Conservation (phyloP, 2,113 vertebrate species). For the Anser cygnoides region DNA sequence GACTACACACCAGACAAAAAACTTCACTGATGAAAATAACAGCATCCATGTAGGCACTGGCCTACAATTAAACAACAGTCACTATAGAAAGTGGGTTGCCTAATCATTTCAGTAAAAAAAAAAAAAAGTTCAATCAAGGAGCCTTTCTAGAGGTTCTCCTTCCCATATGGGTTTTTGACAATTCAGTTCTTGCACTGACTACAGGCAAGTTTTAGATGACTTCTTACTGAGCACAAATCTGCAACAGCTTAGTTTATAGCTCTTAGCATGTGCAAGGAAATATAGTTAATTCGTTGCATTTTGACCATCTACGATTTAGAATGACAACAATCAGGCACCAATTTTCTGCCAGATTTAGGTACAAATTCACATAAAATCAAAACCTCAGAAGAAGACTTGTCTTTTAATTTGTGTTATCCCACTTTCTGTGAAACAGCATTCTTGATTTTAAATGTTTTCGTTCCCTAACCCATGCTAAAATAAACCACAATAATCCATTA, state of each 20-base stretch:
- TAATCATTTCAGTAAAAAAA: background rate
- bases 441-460: background rate
- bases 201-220: background rate
- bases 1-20: background rate
- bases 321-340: background rate
- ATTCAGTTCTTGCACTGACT: fast-evolving
- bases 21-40: background rate
- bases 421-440: background rate
- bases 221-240: background rate
- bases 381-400: background rate
- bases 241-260: background rate
- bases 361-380: background rate
- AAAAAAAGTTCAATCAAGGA: background rate
- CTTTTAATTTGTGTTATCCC: background rate
- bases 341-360: background rate
- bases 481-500: background rate
- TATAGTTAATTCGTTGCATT: background rate
- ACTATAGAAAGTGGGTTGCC: background rate
- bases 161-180: background rate
- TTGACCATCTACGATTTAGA: background rate
- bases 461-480: background rate
- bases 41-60: background rate
- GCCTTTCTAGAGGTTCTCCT: background rate
- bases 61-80: background rate
- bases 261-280: background rate